Conservation (phyloP, 2,113 vertebrate species). For the Pseudopipra pipra region DNA sequence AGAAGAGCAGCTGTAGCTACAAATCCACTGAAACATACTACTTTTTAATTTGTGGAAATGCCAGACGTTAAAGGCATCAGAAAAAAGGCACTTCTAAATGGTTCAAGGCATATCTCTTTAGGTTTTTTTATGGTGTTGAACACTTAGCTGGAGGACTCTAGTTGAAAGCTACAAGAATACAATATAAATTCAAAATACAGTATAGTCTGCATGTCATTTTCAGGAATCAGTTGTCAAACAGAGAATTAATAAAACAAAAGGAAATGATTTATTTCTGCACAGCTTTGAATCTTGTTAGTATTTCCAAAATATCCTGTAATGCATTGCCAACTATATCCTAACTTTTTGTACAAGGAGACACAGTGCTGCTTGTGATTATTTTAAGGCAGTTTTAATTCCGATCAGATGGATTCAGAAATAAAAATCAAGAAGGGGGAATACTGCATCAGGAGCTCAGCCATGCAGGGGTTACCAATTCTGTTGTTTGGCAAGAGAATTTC, state of each 20-base stretch:
- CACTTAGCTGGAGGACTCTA: not conserved
- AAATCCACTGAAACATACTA: not conserved
- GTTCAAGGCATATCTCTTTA: not conserved
- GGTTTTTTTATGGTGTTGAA: not conserved
- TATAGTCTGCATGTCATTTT: not conserved
- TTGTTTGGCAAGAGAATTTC: not conserved
- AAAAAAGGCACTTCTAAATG: not conserved
- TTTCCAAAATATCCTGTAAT: not conserved
- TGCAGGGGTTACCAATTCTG: not conserved
- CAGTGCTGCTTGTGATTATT: not conserved
- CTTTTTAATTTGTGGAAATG: not conserved
- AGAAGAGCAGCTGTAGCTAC: not conserved
- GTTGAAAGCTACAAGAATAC: not conserved
- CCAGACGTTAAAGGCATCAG: not conserved
- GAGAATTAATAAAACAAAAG: not conserved
- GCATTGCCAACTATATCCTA: rapidly evolving
- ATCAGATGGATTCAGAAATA: not conserved
- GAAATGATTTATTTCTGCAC: not conserved
- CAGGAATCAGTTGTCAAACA: not conserved
- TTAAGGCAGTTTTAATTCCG: not conserved
- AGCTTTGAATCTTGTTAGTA: not conserved
- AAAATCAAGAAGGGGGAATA: not conserved
- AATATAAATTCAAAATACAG: not conserved
- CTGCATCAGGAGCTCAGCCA: not conserved
- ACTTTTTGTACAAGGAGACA: not conserved